phyloP scores from a whole-genome alignment of 2,797 vertebrate genomes.

The Streptopelia turtur region DNA sequence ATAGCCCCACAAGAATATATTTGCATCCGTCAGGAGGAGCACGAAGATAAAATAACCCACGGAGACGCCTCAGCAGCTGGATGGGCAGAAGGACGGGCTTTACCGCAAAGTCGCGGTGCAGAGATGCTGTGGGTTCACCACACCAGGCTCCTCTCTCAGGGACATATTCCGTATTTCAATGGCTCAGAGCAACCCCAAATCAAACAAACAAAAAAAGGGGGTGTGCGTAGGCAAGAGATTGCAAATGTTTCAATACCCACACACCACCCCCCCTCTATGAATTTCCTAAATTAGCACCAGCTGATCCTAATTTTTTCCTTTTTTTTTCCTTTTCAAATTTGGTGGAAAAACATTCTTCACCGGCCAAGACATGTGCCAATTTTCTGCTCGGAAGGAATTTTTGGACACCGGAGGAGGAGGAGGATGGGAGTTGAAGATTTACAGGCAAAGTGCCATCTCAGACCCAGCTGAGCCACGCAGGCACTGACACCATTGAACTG shows the following conservation, averaged over 20 bases:
- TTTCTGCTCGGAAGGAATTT: slow-evolving; percentile 13
- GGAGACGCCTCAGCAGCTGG: background rate
- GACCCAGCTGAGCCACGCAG: background rate
- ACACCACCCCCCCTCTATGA: background rate
- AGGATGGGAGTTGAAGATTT: slow-evolving; percentile 12
- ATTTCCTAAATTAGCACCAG: background rate
- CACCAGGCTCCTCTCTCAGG: background rate
- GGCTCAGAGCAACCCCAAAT: background rate
- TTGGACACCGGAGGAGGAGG: slow-evolving; percentile 29
- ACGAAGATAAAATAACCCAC: background rate
- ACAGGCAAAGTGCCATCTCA: background rate
- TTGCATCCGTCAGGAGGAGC: background rate
- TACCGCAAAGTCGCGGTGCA: background rate
- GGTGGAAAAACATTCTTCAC: background rate
- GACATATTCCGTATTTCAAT: background rate
- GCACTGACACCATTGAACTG: background rate
- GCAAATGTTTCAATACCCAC: background rate
- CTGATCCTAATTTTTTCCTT: background rate
- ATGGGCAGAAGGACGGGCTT: background rate
- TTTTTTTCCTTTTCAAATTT: slow-evolving; percentile 21
- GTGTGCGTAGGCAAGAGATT: background rate
- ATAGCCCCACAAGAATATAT: background rate
- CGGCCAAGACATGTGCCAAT: slow-evolving; percentile 4
- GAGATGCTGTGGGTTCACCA: background rate
- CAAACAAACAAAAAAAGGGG: background rate